phyloP scores from a whole-genome alignment of 2,113 vertebrate genomes.

The Eurystomus gularis region DNA sequence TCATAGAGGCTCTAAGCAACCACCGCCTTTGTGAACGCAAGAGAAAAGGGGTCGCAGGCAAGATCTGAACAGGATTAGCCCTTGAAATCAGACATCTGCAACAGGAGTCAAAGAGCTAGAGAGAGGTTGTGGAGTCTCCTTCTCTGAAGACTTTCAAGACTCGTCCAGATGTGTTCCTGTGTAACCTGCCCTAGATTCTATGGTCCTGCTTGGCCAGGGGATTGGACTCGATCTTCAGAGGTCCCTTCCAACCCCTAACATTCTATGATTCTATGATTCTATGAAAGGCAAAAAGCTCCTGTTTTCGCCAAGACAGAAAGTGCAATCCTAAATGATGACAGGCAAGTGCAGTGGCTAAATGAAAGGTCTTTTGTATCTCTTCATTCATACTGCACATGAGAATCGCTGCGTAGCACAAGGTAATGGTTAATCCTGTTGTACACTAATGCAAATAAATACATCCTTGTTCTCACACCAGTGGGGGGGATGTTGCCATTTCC shows the following conservation, averaged over 20 bases:
- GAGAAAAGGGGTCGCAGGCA: neutral
- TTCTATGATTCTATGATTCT: too few relatives aligned
- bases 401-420: accelerated
- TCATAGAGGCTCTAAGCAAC: neutral
- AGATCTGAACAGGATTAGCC: neutral
- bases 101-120: neutral
- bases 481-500: neutral
- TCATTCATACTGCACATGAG: neutral
- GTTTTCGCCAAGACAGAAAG: neutral
- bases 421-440: neutral
- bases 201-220: too few relatives aligned
- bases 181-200: too few relatives aligned
- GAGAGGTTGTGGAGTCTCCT: too few relatives aligned
- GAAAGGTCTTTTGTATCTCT: neutral
- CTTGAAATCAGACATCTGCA: neutral
- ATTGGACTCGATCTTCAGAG: too few relatives aligned
- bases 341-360: neutral
- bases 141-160: too few relatives aligned
- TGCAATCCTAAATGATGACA: neutral
- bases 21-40: neutral
- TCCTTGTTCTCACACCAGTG: neutral
- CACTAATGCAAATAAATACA: neutral
- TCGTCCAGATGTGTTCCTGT: too few relatives aligned
- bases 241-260: too few relatives aligned
- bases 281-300: neutral